phyloP scores from a whole-genome alignment of 2,888 invertebrate genomes.

The Oxyteleia sp. region DNA sequence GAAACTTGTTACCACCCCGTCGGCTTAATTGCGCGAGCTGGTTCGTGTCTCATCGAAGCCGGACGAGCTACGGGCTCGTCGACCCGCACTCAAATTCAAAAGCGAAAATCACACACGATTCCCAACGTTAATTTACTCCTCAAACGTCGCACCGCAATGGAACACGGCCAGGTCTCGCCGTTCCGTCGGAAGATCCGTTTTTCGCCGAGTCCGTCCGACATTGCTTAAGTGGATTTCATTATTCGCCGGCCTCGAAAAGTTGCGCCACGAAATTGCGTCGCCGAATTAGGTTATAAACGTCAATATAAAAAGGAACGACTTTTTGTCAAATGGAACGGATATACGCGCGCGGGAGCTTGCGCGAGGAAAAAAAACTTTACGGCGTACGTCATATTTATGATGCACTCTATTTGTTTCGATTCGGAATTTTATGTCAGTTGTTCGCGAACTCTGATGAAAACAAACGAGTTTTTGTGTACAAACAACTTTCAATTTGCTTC shows the following conservation, averaged over 20 bases:
- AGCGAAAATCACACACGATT: slow-evolving; percentile 58
- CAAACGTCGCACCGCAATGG: slow-evolving; percentile 24
- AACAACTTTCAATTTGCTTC: too few species aligned
- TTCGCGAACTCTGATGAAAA: slow-evolving; percentile 16
- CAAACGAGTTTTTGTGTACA: too few species aligned
- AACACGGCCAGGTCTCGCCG: slow-evolving; percentile 2
- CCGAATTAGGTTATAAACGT: background rate
- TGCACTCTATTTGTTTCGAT: background rate
- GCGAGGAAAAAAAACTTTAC: background rate
- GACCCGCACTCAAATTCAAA: slow-evolving; percentile 59
- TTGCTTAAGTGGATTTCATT: slow-evolving; percentile 26
- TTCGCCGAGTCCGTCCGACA: background rate
- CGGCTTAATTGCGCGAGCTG: slow-evolving; percentile 65
- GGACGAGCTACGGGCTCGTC: slow-evolving; percentile 26
- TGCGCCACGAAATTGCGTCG: background rate
- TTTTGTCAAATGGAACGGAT: slow-evolving; percentile 9
- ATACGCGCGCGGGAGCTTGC: background rate
- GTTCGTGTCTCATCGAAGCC: slow-evolving; percentile 51
- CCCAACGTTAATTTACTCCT: slow-evolving; percentile 44
- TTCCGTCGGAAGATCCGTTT: slow-evolving; percentile 8
- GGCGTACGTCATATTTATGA: background rate
- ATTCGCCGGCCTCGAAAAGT: slow-evolving; percentile 16
- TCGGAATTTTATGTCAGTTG: slow-evolving; percentile 1
- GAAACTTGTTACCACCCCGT: slow-evolving; percentile 59
- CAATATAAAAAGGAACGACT: slow-evolving; percentile 10